Percentiles rank a stretch among this genome's conserved stretches.
Evolutionary conservation across 2,797 vertebrate species (phyloP).

Genomic region (Lates japonicus): DNA sequence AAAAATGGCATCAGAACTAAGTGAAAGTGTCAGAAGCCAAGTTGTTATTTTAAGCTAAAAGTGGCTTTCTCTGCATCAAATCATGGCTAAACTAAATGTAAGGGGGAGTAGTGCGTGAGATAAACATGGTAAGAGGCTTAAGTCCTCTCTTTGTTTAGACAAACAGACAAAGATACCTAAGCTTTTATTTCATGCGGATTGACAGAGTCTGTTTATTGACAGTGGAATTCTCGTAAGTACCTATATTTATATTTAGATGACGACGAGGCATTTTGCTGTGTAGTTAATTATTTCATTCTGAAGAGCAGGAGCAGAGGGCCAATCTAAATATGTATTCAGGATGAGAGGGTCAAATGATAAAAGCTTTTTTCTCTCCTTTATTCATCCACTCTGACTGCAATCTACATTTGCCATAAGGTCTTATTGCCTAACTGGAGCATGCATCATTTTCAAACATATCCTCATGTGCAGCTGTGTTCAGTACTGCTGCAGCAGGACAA

Average conservation of each 20-base stretch:
- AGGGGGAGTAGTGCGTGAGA: not conserved
- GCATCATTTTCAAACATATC: not conserved
- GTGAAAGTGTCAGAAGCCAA: no score
- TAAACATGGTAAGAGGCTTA: conserved; percentile 36
- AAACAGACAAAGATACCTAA: conserved; percentile 4
- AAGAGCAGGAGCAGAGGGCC: not conserved
- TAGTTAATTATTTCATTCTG: not conserved
- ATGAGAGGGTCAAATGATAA: not conserved
- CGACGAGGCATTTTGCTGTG: not conserved
- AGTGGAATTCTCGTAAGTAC: not conserved
- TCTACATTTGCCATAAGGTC: not conserved
- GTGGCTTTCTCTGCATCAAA: no score
- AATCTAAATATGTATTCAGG: conserved; percentile 19
- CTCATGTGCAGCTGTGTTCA: not conserved
- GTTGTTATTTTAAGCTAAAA: no score
- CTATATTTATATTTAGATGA: conserved; percentile 5
- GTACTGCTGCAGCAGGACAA: not conserved
- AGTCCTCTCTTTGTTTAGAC: not conserved
- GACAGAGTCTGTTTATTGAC: conserved; percentile 4
- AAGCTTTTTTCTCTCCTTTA: not conserved
- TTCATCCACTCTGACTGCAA: not conserved
- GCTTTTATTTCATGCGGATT: not conserved
- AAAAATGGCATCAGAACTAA: no score
- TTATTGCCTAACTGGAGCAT: not conserved
- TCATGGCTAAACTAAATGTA: no score